Evolutionary conservation across 2,797 vertebrate species (phyloP).

Genomic region (Clarias pachynema): DNA sequence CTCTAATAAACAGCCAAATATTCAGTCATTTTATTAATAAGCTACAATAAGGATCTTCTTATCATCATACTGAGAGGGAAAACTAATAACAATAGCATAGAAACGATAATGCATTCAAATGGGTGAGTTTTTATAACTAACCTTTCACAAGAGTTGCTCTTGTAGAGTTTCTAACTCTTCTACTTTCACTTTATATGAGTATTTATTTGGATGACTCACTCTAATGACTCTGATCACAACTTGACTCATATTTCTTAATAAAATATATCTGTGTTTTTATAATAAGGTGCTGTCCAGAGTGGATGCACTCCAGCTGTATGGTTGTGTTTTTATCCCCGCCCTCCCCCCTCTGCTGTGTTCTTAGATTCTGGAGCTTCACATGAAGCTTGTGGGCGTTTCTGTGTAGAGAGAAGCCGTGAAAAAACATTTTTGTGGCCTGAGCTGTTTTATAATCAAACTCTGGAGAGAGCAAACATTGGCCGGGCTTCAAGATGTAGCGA

Average conservation of each 20-base stretch:
- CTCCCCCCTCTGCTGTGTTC: not conserved
- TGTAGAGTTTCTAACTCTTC: not conserved
- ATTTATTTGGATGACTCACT: not conserved
- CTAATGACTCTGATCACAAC: too few species aligned
- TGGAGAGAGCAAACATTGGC: not conserved
- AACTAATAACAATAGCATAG: too few species aligned
- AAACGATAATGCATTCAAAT: not conserved
- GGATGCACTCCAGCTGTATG: not conserved
- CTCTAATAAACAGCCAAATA: too few species aligned
- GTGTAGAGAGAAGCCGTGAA: not conserved
- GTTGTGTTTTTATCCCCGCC: too few species aligned
- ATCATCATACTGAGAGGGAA: too few species aligned
- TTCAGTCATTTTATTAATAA: too few species aligned
- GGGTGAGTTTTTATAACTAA: not conserved
- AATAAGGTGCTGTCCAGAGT: not conserved
- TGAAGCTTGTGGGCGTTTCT: not conserved
- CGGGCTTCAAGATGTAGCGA: slow-evolving; percentile 2
- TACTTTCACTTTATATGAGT: not conserved
- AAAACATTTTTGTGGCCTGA: not conserved
- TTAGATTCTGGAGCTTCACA: not conserved
- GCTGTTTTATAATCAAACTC: not conserved
- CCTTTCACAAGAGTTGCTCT: not conserved
- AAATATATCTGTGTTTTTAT: not conserved
- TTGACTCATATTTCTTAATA: not conserved
- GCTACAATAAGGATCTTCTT: too few species aligned